Base-by-base conservation (phyloP, 2,888 invertebrate species). In the Xestobium rufovillosum region DNA sequence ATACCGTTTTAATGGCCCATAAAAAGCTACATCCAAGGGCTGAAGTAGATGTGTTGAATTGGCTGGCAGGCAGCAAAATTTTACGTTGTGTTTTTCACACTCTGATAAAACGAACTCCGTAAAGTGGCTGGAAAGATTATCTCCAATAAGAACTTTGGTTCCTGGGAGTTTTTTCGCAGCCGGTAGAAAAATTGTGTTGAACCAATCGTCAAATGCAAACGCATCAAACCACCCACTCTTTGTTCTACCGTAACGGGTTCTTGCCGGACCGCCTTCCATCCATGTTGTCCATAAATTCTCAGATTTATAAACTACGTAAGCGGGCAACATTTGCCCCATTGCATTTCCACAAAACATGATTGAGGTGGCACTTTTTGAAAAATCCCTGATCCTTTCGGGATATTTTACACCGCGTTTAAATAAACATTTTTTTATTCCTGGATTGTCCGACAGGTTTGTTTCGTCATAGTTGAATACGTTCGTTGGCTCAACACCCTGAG, bases 151-250 rank as follows among this genome's bases (percentile, higher is more conserved):
- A 27, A 27, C 27, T 27, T 27, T 10, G 27, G 27, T 23, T 23
- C 23, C n/a, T n/a, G 11, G 8, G 4, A 27, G 27, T 27, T 27
- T 27, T 27, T 27, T 27, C 27, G 27, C 27, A 27, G 27, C 27
- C 27, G 27, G 27, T 27, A 27, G 10, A 27, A 27, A 27, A 27
- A 27, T 27, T 27, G 27, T 27, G 27, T 27, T 15, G 6, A 31
- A 31, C 31, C 31, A 31, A 15, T 33, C 33, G 10, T 19, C 13
- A 12, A 27, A 31, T 14, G 13, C 10, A 10, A 12, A 6, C 13
- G 31, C 25, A 31, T 30, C 36, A 36, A 31, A 36, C 36, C 36
- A 36, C 13, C 35, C 35, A 35, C 19, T 29, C 16, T 35, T 35
- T 16, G 23, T 19, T 19, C 23, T 19, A 19, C 23, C 23, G n/a